phyloP scores from a whole-genome alignment of 2,888 invertebrate genomes.

The Tachina grossa region DNA sequence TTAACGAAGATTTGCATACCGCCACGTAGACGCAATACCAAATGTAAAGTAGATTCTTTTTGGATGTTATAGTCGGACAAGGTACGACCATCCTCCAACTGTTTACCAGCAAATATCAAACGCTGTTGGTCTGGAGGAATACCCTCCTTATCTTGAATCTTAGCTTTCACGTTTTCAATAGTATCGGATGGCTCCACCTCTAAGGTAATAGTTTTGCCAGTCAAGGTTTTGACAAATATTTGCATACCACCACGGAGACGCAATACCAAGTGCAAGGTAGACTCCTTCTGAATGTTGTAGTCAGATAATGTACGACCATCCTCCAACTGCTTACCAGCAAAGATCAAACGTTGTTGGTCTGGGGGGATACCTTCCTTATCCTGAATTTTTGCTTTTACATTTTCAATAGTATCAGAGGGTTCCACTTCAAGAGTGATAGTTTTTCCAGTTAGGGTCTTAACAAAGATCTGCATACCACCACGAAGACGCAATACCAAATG shows the following conservation, averaged over 20 bases:
- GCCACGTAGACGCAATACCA: conserved; percentile 70
- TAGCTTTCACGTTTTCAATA: conserved; percentile 72
- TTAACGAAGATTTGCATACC: conserved; percentile 73
- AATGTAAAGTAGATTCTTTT: conserved; percentile 71
- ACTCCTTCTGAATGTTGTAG: conserved; percentile 73
- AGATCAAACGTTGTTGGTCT: conserved; percentile 73
- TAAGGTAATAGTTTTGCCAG: conserved; percentile 72
- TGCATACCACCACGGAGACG: conserved; percentile 74
- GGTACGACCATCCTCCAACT: conserved; percentile 72
- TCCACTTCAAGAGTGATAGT: conserved; percentile 73
- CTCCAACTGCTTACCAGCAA: conserved; percentile 73
- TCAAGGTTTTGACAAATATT: conserved; percentile 72
- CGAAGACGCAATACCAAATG: conserved; percentile 73
- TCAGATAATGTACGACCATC: conserved; percentile 73
- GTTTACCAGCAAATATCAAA: conserved; percentile 73
- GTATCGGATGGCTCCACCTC: conserved; percentile 73
- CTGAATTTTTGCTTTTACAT: conserved; percentile 72
- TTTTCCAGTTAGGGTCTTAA: conserved; percentile 73
- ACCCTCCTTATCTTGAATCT: conserved; percentile 73
- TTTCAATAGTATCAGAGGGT: conserved; percentile 72
- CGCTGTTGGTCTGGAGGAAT: conserved; percentile 74
- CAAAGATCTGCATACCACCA: conserved; percentile 74
- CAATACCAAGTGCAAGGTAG: conserved; percentile 71
- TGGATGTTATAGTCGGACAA: conserved; percentile 72
- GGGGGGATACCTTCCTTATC: conserved; percentile 74